A percentile compares a stretch with the other conserved stretches of the same genome.
Conservation (phyloP, 1,140 invertebrate genomes). For the Tetramorium alpestre region DNA sequence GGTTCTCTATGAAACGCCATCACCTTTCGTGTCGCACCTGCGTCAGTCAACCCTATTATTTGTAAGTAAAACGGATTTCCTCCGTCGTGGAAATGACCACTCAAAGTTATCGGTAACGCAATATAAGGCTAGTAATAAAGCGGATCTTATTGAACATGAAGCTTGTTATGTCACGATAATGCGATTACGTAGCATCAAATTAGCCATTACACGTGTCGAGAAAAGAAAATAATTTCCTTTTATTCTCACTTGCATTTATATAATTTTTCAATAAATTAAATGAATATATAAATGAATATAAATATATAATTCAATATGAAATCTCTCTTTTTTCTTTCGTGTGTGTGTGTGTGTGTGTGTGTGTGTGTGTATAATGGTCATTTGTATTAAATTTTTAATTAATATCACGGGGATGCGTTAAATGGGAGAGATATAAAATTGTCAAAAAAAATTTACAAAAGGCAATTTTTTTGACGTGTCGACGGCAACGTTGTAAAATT, state of each 20-base stretch:
- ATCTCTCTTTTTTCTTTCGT: not conserved
- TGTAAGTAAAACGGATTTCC: constrained; percentile 49
- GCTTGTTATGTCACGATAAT: not conserved
- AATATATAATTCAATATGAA: not conserved
- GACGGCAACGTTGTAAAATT: not conserved
- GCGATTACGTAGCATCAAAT: not conserved
- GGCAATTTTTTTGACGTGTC: not conserved
- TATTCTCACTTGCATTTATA: not conserved
- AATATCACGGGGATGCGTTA: not conserved
- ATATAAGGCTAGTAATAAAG: not conserved
- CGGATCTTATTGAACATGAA: constrained; percentile 25
- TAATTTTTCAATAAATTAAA: not conserved
- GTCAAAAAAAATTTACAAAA: not conserved
- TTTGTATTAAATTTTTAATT: not conserved
- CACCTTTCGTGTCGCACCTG: constrained; percentile 44
- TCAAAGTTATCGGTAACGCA: constrained; percentile 28
- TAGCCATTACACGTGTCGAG: not conserved
- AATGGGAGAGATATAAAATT: not conserved
- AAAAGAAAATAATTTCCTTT: not conserved
- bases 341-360: no score
- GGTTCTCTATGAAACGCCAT: constrained; percentile 11
- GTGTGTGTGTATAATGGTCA: not conserved
- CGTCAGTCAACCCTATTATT: constrained; percentile 46
- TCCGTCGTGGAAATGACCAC: constrained; percentile 42
- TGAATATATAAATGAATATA: not conserved